phyloP scores from a whole-genome alignment of 2,113 vertebrate species.

The Mionectes macconnelli region DNA sequence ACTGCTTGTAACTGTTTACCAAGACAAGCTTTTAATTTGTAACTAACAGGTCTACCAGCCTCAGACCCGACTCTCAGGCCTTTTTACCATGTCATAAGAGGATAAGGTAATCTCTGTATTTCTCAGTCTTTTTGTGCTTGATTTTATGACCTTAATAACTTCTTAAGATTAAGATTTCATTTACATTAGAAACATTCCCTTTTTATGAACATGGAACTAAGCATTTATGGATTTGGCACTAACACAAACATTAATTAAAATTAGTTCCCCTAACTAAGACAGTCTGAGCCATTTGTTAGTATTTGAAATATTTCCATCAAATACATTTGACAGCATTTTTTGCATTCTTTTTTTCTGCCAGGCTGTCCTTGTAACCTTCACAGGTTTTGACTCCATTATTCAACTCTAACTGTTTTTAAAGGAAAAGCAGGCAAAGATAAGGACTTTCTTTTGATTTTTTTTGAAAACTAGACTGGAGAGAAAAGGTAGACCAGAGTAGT shows the following conservation, averaged over 20 bases:
- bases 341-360: neutral
- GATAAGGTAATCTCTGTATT: neutral
- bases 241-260: neutral
- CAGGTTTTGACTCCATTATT: neutral
- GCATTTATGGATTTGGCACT: neutral
- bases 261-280: neutral
- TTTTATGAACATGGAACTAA: neutral
- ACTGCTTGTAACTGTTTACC: conserved; percentile 16
- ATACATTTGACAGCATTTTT: neutral
- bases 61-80: neutral
- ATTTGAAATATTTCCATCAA: neutral
- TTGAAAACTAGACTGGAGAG: neutral
- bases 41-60: neutral
- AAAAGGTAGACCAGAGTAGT: neutral
- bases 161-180: neutral
- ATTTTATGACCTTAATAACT: neutral
- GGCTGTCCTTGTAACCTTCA: neutral
- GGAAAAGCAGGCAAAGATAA: neutral
- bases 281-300: neutral
- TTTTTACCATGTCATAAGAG: neutral
- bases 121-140: neutral
- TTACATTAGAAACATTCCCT: neutral
- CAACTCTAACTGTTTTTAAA: neutral
- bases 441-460: neutral
- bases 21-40: neutral